Percentiles rank a stretch among this genome's conserved stretches.
phyloP scores from a whole-genome alignment of 2,888 invertebrate genomes.

The Drosophila pseudotalamancana region DNA sequence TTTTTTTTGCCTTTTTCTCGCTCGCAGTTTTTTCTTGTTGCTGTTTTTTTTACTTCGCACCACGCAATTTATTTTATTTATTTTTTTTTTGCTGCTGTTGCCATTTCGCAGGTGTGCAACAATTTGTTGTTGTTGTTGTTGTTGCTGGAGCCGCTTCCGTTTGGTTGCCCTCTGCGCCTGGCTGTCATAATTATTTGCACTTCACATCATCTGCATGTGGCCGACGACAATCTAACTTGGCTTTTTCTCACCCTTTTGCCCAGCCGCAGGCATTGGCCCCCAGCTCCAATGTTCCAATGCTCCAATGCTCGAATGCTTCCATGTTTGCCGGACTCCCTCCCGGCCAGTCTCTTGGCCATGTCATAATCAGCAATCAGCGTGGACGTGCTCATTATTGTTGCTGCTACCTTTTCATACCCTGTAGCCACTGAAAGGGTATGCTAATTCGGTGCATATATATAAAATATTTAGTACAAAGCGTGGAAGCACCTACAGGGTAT shows the following conservation, averaged over 20 bases:
- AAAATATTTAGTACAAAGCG: too few species aligned
- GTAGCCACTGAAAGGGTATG: too few species aligned
- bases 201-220: slow-evolving; percentile 70
- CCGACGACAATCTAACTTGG: slow-evolving; percentile 39
- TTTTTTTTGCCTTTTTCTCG: slow-evolving; percentile 1
- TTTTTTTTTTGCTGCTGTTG: slow-evolving; percentile 39
- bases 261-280: slow-evolving; percentile 18
- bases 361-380: slow-evolving; percentile 68
- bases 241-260: slow-evolving; percentile 51
- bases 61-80: slow-evolving; percentile 47
- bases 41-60: slow-evolving; percentile 23
- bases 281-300: too few species aligned
- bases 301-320: too few species aligned
- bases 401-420: slow-evolving; percentile 10
- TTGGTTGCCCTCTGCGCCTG: slow-evolving; percentile 35
- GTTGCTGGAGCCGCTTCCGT: slow-evolving; percentile 59
- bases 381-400: slow-evolving; percentile 41
- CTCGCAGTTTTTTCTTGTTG: slow-evolving; percentile 10
- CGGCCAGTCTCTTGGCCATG: slow-evolving; percentile 19
- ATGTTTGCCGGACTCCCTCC: not conserved
- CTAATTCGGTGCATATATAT: too few species aligned
- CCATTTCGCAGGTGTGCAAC: slow-evolving; percentile 9
- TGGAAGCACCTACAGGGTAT: too few species aligned
- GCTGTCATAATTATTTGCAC: slow-evolving; percentile 78
- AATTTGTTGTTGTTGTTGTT: slow-evolving; percentile 25